These are phyloP conservation scores for Agriopis marginaria DNA, from an alignment of 2,888 invertebrate genomes.

Conservation along the genomic window DNA sequence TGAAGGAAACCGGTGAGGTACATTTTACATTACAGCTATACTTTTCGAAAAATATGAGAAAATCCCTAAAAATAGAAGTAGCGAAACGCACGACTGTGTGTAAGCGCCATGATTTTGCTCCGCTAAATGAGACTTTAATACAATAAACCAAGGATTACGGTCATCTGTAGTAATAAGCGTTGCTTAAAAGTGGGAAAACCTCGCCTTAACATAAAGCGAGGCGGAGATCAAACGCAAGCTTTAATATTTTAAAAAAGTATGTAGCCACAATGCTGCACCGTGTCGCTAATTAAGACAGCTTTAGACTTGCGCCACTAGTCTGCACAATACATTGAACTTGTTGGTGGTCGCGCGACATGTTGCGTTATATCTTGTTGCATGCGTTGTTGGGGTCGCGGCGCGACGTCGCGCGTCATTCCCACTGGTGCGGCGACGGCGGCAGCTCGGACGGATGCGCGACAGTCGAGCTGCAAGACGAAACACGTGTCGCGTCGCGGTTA, in stretches of 20 bases:
- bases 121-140: no score
- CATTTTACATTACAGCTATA: no score
- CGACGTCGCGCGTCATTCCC: conserved; percentile 93
- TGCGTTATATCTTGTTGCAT: conserved; percentile 19
- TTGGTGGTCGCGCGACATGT: background rate
- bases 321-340: background rate
- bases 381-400: conserved; percentile 49
- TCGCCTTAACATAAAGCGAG: no score
- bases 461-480: conserved; percentile 92
- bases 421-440: conserved; percentile 99
- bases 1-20: no score
- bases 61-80: no score
- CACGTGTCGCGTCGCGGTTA: conserved; percentile 51
- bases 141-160: no score
- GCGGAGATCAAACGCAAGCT: no score
- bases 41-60: no score
- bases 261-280: background rate
- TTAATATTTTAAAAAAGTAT: background rate
- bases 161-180: no score
- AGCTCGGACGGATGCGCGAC: conserved; percentile 99
- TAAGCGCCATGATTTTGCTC: no score
- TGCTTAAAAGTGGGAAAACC: no score
- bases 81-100: no score
- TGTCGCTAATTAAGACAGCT: background rate
- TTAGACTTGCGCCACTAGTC: background rate